Evolutionary conservation across 2,888 invertebrate species (phyloP).

Genomic region (Netelia fuscicornis): DNA sequence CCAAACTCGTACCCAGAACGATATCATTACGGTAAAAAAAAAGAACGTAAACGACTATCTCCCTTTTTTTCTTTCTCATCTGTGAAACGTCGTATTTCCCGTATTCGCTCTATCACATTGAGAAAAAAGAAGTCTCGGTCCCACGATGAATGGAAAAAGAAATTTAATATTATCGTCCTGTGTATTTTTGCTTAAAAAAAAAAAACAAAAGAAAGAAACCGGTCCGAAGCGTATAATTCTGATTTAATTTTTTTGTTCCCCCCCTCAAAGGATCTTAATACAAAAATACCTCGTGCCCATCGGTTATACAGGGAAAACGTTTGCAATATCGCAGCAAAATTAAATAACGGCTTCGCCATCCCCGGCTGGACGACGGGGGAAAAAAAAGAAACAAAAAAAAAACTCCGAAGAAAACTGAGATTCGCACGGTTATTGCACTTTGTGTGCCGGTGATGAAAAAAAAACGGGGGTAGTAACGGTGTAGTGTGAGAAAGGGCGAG

Average conservation of each 20-base stretch:
- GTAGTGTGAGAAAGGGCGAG: constrained; percentile 24
- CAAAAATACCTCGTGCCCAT: neutral
- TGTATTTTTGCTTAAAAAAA: too few relatives aligned
- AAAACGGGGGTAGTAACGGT: constrained; percentile 27
- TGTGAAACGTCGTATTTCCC: neutral
- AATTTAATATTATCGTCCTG: too few relatives aligned
- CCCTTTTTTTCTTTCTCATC: neutral
- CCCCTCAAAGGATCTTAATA: constrained; percentile 2
- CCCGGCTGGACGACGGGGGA: neutral
- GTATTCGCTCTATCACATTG: neutral
- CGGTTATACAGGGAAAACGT: neutral
- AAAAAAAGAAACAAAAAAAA: neutral
- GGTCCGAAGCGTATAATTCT: too few relatives aligned
- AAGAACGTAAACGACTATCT: neutral
- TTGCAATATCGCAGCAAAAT: neutral
- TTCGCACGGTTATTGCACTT: constrained; percentile 29
- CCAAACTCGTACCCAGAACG: neutral
- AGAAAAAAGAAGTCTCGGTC: neutral
- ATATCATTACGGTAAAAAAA: neutral
- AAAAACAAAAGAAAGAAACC: too few relatives aligned
- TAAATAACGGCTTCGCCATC: neutral
- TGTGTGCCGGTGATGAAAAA: constrained; percentile 12
- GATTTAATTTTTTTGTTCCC: neutral
- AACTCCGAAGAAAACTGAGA: constrained; percentile 21
- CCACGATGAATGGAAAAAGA: too few relatives aligned